These are phyloP conservation scores for Scytalopus superciliaris DNA, from an alignment of 2,113 vertebrate genomes.

Conservation along the genomic window DNA sequence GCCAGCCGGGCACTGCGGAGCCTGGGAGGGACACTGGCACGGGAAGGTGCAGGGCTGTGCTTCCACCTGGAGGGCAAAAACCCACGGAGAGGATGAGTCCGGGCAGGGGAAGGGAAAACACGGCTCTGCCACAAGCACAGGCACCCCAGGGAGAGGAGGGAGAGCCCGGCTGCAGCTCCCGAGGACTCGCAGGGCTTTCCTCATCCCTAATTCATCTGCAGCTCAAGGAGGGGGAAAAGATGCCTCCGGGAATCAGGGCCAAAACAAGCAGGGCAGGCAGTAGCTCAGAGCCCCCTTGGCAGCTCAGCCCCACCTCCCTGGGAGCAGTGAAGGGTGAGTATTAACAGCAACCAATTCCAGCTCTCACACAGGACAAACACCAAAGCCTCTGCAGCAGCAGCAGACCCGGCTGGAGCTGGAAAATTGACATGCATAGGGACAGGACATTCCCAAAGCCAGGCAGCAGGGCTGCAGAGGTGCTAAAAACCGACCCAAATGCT, in stretches of 20 bases:
- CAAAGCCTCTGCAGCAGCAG: not conserved
- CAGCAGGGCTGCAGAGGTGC: not conserved
- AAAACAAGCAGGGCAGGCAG: not conserved
- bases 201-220: not conserved
- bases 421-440: rapidly evolving
- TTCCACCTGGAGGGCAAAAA: conserved; percentile 68
- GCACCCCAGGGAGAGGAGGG: not conserved
- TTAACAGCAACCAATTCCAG: not conserved
- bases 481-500: not conserved
- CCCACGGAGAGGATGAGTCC: not conserved
- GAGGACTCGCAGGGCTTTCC: not conserved
- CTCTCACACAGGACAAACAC: not conserved
- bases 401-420: not conserved
- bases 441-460: not conserved
- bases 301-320: not conserved
- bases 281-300: not conserved
- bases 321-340: not conserved
- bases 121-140: not conserved
- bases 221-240: not conserved
- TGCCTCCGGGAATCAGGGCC: not conserved
- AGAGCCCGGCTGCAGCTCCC: not conserved
- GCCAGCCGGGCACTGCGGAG: conserved; percentile 65
- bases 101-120: not conserved
- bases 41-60: conserved; percentile 64
- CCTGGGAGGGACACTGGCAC: conserved; percentile 73